phyloP scores from a whole-genome alignment of 2,113 vertebrate genomes.

The Motacilla alba region DNA sequence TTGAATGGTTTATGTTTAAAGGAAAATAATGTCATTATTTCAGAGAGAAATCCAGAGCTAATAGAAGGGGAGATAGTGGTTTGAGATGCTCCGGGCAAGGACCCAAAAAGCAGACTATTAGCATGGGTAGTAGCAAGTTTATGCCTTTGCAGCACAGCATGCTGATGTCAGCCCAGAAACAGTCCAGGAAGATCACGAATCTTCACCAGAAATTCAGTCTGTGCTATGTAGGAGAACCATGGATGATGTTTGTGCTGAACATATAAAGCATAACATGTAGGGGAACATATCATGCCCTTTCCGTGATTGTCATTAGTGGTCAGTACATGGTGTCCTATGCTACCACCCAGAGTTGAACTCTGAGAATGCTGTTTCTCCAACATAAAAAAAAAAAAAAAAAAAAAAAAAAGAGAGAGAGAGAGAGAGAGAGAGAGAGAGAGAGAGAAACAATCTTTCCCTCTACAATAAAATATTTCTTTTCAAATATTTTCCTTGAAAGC shows the following conservation, averaged over 20 bases:
- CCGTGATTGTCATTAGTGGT: neutral
- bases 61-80: neutral
- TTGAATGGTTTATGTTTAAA: neutral
- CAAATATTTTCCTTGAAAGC: neutral
- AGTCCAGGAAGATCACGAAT: neutral
- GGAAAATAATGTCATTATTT: neutral
- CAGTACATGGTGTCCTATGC: neutral
- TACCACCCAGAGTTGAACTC: neutral
- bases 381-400: neutral
- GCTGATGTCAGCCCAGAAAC: neutral
- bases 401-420: rapidly evolving
- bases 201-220: neutral
- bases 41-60: neutral
- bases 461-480: neutral
- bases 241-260: neutral
- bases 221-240: neutral
- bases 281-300: neutral
- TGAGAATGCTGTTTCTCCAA: neutral
- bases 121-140: neutral
- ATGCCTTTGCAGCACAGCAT: neutral
- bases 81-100: neutral
- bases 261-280: neutral
- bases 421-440: too few species aligned
- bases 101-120: neutral
- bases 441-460: neutral